Percentiles rank a stretch among this genome's conserved stretches.
Evolutionary conservation across 2,113 vertebrate genomes (phyloP).

Genomic region (Pygoscelis adeliae): DNA sequence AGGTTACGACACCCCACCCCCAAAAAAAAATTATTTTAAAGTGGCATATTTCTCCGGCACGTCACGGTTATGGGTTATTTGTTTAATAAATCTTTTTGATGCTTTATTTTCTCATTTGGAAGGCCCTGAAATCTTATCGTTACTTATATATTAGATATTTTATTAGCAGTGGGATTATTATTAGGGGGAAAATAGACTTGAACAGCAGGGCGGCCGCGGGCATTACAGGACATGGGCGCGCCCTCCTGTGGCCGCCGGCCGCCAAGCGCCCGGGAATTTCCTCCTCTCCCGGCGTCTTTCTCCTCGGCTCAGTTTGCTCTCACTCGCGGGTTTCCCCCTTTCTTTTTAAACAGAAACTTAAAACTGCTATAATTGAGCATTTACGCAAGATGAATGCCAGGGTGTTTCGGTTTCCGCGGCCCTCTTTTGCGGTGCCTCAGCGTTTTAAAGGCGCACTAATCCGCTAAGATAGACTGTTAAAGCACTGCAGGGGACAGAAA

Average conservation of each 20-base stretch:
- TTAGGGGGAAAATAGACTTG: neutral
- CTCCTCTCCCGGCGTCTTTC: neutral
- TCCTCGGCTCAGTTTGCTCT: neutral
- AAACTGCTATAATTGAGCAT: neutral
- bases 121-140: constrained; percentile 59
- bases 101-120: constrained; percentile 67
- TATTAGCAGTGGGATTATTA: constrained; percentile 66
- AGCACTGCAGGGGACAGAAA: constrained; percentile 22
- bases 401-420: neutral
- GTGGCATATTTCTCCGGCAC: constrained; percentile 47
- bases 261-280: neutral
- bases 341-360: neutral
- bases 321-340: neutral
- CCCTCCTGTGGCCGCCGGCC: constrained; percentile 75
- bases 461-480: neutral
- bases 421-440: neutral
- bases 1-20: neutral
- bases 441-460: neutral
- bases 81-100: constrained; percentile 66
- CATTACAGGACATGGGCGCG: constrained; percentile 68
- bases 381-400: neutral
- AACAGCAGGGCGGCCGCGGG: neutral
- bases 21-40: neutral
- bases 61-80: constrained; percentile 58
- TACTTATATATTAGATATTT: constrained; percentile 73